A percentile compares a stretch with the other conserved stretches of the same genome.
These are phyloP conservation scores for Empidonax alnorum DNA, from an alignment of 2,113 vertebrate genomes.

Conservation along the genomic window DNA sequence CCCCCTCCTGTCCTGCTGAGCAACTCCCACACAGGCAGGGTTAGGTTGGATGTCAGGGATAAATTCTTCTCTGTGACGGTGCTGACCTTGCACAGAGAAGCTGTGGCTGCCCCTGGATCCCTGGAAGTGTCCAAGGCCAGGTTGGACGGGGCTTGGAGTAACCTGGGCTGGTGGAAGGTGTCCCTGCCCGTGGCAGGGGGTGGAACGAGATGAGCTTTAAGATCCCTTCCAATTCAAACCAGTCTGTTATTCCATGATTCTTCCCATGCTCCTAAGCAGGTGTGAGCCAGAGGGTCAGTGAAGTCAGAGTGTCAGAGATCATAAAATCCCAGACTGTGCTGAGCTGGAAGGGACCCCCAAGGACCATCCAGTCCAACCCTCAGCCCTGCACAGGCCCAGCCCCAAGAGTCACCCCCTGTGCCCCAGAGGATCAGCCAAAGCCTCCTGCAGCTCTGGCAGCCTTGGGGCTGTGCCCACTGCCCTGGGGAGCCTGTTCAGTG, in stretches of 20 bases:
- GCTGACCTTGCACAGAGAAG: background rate
- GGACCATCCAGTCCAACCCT: background rate
- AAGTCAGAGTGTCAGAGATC: background rate
- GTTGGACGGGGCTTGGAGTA: background rate
- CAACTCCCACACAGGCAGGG: background rate
- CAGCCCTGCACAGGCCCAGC: background rate
- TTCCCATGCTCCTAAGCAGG: background rate
- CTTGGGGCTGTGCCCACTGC: too few species aligned
- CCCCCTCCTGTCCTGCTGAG: rapidly evolving
- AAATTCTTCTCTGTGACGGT: background rate
- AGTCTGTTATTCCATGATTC: background rate
- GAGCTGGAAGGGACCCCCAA: background rate
- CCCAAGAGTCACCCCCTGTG: background rate
- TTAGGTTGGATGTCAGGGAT: rapidly evolving
- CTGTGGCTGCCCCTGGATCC: background rate
- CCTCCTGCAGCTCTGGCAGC: too few species aligned
- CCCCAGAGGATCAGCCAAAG: too few species aligned
- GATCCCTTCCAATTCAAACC: background rate
- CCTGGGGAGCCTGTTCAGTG: too few species aligned
- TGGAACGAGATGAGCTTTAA: rapidly evolving
- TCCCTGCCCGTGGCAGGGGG: background rate
- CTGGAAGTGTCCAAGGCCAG: background rate
- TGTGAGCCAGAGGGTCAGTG: background rate
- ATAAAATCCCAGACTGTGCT: background rate
- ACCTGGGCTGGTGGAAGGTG: background rate